Conservation (phyloP, 2,888 invertebrate genomes). For the Atethmia centrago region DNA sequence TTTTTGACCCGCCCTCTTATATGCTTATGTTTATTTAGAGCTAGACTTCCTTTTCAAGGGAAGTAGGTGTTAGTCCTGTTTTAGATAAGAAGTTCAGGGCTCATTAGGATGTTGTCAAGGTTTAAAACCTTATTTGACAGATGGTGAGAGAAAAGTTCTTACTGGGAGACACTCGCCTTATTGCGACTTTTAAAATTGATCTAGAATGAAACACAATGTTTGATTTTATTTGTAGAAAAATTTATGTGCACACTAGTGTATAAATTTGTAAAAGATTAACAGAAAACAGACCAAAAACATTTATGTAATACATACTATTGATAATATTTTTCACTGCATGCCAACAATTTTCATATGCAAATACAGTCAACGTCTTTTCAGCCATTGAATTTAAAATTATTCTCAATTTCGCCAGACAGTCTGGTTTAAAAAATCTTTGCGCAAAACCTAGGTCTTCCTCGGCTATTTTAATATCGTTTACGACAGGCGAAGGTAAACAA, state of each 20-base stretch:
- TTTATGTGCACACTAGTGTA: background rate
- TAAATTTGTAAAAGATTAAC: background rate
- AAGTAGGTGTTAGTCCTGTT: too few species aligned
- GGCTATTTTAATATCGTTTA: conserved; percentile 60
- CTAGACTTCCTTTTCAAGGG: too few species aligned
- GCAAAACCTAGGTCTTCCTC: conserved; percentile 29
- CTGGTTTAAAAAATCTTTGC: conserved; percentile 7
- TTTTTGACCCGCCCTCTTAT: too few species aligned
- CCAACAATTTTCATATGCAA: conserved; percentile 28
- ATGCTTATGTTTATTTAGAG: too few species aligned
- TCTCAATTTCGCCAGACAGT: conserved; percentile 9
- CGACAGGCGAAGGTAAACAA: conserved; percentile 53
- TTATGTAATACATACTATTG: background rate
- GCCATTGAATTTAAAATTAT: conserved; percentile 21
- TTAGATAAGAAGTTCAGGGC: too few species aligned
- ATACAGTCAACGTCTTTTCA: conserved; percentile 4
- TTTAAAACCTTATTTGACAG: too few species aligned
- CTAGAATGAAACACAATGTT: too few species aligned
- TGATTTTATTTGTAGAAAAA: too few species aligned
- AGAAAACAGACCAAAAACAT: background rate
- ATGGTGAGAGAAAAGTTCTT: too few species aligned
- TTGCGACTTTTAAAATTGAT: too few species aligned
- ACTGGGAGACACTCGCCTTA: too few species aligned
- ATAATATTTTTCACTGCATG: conserved; percentile 23
- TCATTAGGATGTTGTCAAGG: too few species aligned